These are phyloP conservation scores for Podarcis cretensis DNA, from an alignment of 2,113 vertebrate species.

Conservation along the genomic window DNA sequence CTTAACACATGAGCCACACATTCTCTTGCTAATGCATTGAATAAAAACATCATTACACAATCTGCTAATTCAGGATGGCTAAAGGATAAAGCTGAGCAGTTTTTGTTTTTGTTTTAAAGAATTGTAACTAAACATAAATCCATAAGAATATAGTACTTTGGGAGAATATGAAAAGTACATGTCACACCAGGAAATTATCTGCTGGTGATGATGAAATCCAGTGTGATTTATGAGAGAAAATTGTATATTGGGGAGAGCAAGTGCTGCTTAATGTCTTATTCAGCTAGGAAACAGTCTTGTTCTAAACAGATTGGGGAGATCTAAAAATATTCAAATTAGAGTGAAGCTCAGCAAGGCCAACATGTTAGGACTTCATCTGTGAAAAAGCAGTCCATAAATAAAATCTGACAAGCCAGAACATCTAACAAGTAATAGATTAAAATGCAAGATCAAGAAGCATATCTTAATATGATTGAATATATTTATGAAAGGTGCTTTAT, in stretches of 20 bases:
- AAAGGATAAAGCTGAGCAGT: slow-evolving; percentile 4
- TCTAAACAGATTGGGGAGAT: background rate
- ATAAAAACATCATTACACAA: background rate
- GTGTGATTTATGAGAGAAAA: slow-evolving; percentile 48
- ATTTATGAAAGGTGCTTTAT: background rate
- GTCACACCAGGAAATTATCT: slow-evolving; percentile 10
- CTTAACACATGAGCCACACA: background rate
- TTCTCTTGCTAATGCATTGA: background rate
- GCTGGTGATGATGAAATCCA: slow-evolving; percentile 20
- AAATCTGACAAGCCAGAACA: background rate
- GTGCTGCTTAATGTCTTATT: slow-evolving; percentile 20
- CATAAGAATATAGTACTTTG: slow-evolving; percentile 25
- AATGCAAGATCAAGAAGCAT: background rate
- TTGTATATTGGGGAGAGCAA: background rate
- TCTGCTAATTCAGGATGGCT: slow-evolving; percentile 38
- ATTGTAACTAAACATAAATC: slow-evolving; percentile 50
- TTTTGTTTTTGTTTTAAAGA: slow-evolving; percentile 32
- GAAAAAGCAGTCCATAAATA: background rate
- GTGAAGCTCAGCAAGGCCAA: background rate
- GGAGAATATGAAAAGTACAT: slow-evolving; percentile 49
- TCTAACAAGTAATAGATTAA: background rate
- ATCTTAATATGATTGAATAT: background rate
- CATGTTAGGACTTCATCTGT: background rate
- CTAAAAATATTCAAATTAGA: background rate
- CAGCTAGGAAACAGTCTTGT: slow-evolving; percentile 28